Conservation (phyloP, 2,888 invertebrate species). For the Tenthredo amoena region DNA sequence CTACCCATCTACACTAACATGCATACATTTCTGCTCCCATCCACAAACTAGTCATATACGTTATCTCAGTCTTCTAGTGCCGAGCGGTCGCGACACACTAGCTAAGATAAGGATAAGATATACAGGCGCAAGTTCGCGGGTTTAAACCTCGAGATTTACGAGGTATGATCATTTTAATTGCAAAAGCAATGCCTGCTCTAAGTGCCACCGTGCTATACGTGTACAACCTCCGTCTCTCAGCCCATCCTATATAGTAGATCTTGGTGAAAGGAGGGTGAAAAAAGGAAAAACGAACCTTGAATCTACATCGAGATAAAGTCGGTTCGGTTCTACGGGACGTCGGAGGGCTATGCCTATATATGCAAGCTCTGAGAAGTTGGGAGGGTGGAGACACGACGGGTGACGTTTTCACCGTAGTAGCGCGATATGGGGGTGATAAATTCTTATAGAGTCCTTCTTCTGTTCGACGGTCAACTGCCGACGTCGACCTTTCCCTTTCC, state of each 20-base stretch:
- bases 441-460: constrained; percentile 55
- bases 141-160: neutral
- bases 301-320: constrained; percentile 37
- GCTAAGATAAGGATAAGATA: constrained; percentile 39
- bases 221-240: neutral
- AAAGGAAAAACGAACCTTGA: neutral
- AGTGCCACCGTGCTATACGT: neutral
- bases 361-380: neutral
- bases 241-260: neutral
- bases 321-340: constrained; percentile 6
- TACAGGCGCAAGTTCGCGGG: constrained; percentile 1
- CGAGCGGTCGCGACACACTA: constrained; percentile 1
- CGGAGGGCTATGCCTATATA: neutral
- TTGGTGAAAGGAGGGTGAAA: neutral
- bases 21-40: neutral
- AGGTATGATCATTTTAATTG: constrained; percentile 34
- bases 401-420: constrained; percentile 15
- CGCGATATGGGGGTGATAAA: constrained; percentile 59
- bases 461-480: constrained; percentile 48
- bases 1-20: neutral
- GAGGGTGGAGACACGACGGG: neutral
- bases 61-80: constrained; percentile 34
- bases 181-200: neutral
- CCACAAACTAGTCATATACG: constrained; percentile 43
- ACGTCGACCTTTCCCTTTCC: constrained; percentile 31